Evolutionary conservation across 2,113 vertebrate species (phyloP).

Genomic region (Takifugu flavidus): DNA sequence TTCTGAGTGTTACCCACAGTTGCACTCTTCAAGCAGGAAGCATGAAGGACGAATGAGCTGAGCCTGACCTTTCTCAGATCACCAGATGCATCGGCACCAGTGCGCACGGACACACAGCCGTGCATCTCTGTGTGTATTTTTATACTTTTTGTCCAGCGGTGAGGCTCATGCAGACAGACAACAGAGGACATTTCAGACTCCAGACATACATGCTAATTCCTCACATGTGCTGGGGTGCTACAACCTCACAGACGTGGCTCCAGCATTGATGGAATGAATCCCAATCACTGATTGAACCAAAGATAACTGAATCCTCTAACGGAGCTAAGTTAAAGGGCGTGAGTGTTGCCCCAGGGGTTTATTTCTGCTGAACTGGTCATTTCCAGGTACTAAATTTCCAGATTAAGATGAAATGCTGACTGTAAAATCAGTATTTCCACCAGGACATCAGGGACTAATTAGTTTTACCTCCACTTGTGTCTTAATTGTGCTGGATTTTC

Average conservation of each 20-base stretch:
- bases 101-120: slow-evolving; percentile 20
- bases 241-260: not conserved
- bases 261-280: slow-evolving; percentile 7
- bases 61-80: slow-evolving; percentile 61
- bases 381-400: not conserved
- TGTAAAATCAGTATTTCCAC: not conserved
- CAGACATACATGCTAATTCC: slow-evolving; percentile 14
- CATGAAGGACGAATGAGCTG: slow-evolving; percentile 74
- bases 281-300: slow-evolving; percentile 2
- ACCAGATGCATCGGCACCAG: slow-evolving; percentile 38
- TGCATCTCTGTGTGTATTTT: slow-evolving; percentile 15
- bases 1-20: slow-evolving; percentile 56
- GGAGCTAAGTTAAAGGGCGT: not conserved
- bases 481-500: slow-evolving; percentile 30
- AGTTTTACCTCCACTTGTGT: slow-evolving; percentile 28
- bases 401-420: not conserved
- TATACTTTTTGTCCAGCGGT: slow-evolving; percentile 10
- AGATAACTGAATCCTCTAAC: not conserved
- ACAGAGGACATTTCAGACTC: slow-evolving; percentile 30
- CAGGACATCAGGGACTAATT: slow-evolving; percentile 42
- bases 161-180: slow-evolving; percentile 27
- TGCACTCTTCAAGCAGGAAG: slow-evolving; percentile 65
- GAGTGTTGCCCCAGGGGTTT: not conserved
- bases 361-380: not conserved
- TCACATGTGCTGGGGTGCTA: not conserved